These are phyloP conservation scores for Eumacrocentrus americanus DNA, from an alignment of 2,888 invertebrate genomes.

Conservation along the genomic window DNA sequence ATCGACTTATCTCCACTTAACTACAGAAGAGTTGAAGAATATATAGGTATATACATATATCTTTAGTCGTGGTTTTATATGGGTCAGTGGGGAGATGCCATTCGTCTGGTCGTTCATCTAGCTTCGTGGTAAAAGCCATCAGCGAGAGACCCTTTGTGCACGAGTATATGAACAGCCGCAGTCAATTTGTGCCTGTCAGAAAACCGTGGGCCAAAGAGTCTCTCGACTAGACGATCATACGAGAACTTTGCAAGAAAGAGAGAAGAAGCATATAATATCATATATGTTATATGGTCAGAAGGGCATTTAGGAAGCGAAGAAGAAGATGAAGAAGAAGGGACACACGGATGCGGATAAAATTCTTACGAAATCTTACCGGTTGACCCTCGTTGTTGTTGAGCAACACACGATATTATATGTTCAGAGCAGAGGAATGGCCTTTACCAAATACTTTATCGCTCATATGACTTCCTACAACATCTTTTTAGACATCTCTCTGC, in stretches of 20 bases:
- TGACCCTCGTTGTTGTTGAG: conserved; percentile 13
- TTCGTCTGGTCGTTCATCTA: conserved; percentile 21
- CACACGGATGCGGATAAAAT: conserved; percentile 12
- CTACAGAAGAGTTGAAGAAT: too few relatives aligned
- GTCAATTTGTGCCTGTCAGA: conserved; percentile 21
- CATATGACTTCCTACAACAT: background rate
- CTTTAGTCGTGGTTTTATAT: conserved; percentile 39
- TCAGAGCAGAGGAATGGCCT: background rate
- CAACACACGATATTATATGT: background rate
- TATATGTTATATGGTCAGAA: too few relatives aligned
- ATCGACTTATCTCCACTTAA: too few relatives aligned
- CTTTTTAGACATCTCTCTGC: background rate
- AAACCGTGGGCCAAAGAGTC: background rate
- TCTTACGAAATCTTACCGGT: conserved; percentile 26
- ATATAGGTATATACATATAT: too few relatives aligned
- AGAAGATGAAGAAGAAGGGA: background rate
- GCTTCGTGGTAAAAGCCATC: conserved; percentile 16
- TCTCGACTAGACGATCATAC: background rate
- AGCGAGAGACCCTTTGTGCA: conserved; percentile 35
- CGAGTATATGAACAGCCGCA: conserved; percentile 18
- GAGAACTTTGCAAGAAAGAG: background rate
- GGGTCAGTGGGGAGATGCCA: conserved; percentile 46
- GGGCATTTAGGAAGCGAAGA: background rate
- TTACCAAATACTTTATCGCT: background rate
- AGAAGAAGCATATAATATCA: too few relatives aligned